Evolutionary conservation across 2,113 vertebrate genomes (phyloP).

Genomic region (Furnarius figulus): DNA sequence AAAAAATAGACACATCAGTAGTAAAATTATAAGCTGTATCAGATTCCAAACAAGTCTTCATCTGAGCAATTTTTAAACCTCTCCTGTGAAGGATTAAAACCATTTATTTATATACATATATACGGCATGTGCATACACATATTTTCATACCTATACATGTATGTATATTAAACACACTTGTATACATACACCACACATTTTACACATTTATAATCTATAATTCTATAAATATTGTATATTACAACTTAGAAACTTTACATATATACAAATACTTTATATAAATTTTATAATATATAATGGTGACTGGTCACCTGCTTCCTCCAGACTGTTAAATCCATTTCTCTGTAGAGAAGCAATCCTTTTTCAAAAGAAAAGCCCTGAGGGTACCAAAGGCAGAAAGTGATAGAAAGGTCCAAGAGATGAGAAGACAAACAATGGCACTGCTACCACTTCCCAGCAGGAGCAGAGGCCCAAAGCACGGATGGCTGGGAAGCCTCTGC

Average conservation of each 20-base stretch:
- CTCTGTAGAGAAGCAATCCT: not conserved
- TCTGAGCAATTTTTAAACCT: not conserved
- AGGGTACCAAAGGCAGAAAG: not conserved
- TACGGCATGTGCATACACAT: not conserved
- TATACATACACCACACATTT: not conserved
- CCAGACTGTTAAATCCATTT: not conserved
- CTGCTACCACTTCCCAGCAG: not conserved
- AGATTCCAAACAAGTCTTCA: not conserved
- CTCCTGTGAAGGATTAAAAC: not conserved
- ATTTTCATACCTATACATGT: not conserved
- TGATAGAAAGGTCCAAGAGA: not conserved
- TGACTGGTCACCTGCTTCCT: not conserved
- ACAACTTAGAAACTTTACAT: not conserved
- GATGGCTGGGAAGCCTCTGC: fast-evolving
- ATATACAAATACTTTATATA: not conserved
- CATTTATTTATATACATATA: not conserved
- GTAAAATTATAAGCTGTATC: not conserved
- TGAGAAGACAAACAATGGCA: fast-evolving
- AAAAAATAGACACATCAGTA: not conserved
- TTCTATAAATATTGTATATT: not conserved
- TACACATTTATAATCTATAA: not conserved
- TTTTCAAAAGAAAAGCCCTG: not conserved
- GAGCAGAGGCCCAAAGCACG: not conserved
- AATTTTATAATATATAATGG: not conserved
- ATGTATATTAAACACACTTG: not conserved